Evolutionary conservation across 1,140 invertebrate species (phyloP), one percentile per base, ranked within the genome.

Genomic region (Hetaerina americana): DNA sequence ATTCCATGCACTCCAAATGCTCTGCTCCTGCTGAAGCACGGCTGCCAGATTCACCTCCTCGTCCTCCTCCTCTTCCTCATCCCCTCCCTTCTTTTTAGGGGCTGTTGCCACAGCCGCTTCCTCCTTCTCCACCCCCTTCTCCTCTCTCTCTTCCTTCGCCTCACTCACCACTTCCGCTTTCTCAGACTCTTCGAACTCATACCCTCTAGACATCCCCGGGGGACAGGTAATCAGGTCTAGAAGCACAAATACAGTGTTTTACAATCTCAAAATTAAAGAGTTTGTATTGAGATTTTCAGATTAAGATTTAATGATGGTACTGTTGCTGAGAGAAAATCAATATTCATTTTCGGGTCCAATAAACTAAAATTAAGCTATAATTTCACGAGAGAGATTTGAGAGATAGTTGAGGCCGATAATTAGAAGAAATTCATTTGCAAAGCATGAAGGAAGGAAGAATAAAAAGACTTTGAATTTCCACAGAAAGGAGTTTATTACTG

Each of bases 191-290:
- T 73, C 75, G 74, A 82, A 82, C n/a, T 74, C 75, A 77, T 82
- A 79, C 5, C 90, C 89, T 27, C 79, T 76, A 26, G 76, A 76
- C 74, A 92, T 87, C 6, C 89, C 89, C 73, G 88, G 89, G 0
- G 89, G 87, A 26, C 86, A 77, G 0, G 83, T 86, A 29, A 89
- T 80, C 57, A 91, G 80, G 77, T 84, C 82, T 84, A 70, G 26
- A 78, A 18, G 22, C 74, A 73, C 5, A 8, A 49, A 26, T 29
- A n/a, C 25, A 26, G 2, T 26, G 10, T 68, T 10, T 26, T 74
- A 69, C 68, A 66, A 73, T 69, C 31, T 72, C 27, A 15, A 73
- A 18, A 5, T 18, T 73, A 73, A 5, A 67, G 28, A 40, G n/a
- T 26, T 18, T 25, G 28, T 25, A 66, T 24, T 2, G 66, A 31